These are phyloP conservation scores for Coremacera marginata DNA, from an alignment of 2,888 invertebrate species.

Conservation along the genomic window DNA sequence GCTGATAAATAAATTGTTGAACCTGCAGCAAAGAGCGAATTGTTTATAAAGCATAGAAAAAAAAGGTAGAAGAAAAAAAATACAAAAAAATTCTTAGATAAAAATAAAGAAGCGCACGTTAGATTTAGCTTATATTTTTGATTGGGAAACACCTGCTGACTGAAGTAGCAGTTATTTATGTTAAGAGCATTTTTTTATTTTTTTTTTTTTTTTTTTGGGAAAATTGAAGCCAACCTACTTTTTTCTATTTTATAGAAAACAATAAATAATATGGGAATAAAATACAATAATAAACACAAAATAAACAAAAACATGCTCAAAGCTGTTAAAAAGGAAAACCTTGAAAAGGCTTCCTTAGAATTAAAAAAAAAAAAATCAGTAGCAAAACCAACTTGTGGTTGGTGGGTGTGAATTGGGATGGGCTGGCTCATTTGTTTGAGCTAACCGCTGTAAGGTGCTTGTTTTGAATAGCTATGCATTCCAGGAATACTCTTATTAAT, in stretches of 20 bases:
- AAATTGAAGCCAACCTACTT: background rate
- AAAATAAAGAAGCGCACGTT: background rate
- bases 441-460: no score
- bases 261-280: background rate
- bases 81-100: background rate
- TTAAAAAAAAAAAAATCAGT: no score
- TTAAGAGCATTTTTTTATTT: background rate
- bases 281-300: background rate
- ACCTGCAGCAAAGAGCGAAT: background rate
- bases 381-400: background rate
- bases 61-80: background rate
- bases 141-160: conserved; percentile 7
- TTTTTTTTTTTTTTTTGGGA: no score
- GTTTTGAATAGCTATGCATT: no score
- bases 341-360: no score
- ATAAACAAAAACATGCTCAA: no score
- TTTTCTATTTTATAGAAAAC: background rate
- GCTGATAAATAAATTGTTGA: conserved; percentile 19
- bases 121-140: background rate
- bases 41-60: background rate
- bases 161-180: background rate
- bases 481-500: no score
- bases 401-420: background rate
- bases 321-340: no score
- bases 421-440: no score